Evolutionary conservation across 2,797 vertebrate genomes (phyloP), one percentile per base, ranked within the genome.

Genomic region (Crenuchus spilurus): DNA sequence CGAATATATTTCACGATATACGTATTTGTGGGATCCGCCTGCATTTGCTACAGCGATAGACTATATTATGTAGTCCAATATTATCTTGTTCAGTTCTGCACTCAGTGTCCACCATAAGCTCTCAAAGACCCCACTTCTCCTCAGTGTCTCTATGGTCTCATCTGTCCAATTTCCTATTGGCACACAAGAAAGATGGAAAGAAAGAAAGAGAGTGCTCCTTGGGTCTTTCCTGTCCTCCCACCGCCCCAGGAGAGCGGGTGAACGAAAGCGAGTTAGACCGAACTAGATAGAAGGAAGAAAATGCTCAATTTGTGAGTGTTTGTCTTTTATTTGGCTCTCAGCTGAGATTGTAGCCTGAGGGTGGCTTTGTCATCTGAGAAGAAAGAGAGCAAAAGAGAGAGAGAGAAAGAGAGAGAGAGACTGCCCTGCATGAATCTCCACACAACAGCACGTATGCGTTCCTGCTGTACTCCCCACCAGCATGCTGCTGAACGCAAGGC

Each of bases 121-220:
- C 39, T 79, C 62, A 13, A 78, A 14, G 39, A 20, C 37, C 24
- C 6, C 14, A 39, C 6, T 62, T 61, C 67, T 75, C 86, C 51
- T 80, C 82, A 84, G 85, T 89, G 85, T 88, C 83, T 87, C 82
- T 82, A 78, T 55, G 66, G 75, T 80, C 64, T 86, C 74, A 83
- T 85, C 77, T 80, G 71, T 86, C 79, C 79, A 83, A 80, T 86
- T 85, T 86, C 80, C 69, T 42, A 73, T 4, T 11, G 70, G 74
- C 65, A 72, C 31, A 51, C 78, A 75, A 72, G 44, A 51, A 54
- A 58, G 60, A 54, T 3, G 1, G 49, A 24, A 8, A 51, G 49
- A 51, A 28, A n/a, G 52, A 57, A 18, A 57, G 28, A 6, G 28
- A 57, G 22, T 31, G 31, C 7, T 16, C 55, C 60, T 76, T 80